These are phyloP conservation scores for Watersipora subatra DNA, from an alignment of 1,140 invertebrate species.

Conservation along the genomic window DNA sequence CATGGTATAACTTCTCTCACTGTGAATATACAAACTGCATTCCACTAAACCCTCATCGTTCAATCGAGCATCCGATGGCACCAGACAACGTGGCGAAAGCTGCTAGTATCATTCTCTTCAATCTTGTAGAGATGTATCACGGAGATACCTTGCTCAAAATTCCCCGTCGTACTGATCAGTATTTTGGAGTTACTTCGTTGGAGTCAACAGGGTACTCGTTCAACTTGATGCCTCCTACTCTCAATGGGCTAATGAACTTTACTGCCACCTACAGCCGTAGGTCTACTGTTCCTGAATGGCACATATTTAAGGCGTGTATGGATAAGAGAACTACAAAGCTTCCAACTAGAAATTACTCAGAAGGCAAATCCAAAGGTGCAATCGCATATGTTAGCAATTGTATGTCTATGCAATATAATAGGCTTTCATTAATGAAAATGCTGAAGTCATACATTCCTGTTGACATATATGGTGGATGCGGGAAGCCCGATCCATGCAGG, in stretches of 20 bases:
- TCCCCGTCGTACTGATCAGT: neutral
- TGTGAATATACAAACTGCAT: neutral
- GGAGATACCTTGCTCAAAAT: neutral
- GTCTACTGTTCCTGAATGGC: neutral
- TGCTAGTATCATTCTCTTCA: neutral
- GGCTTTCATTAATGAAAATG: conserved; percentile 44
- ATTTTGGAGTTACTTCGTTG: neutral
- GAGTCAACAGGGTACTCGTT: neutral
- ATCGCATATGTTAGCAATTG: neutral
- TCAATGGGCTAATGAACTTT: neutral
- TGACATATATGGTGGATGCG: conserved; percentile 52
- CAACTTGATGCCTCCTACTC: neutral
- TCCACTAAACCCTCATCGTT: neutral
- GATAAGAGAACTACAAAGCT: neutral
- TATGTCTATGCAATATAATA: conserved; percentile 11
- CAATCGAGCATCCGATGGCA: neutral
- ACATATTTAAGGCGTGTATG: neutral
- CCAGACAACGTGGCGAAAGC: neutral
- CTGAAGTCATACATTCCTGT: conserved; percentile 31
- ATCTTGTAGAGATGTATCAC: neutral
- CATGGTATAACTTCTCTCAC: neutral
- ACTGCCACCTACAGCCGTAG: neutral
- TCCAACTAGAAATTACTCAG: neutral
- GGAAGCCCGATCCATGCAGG: neutral
- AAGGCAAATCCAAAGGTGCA: neutral